Evolutionary conservation across 2,797 vertebrate species (phyloP).

Genomic region (Sebastes ruberrimus): DNA sequence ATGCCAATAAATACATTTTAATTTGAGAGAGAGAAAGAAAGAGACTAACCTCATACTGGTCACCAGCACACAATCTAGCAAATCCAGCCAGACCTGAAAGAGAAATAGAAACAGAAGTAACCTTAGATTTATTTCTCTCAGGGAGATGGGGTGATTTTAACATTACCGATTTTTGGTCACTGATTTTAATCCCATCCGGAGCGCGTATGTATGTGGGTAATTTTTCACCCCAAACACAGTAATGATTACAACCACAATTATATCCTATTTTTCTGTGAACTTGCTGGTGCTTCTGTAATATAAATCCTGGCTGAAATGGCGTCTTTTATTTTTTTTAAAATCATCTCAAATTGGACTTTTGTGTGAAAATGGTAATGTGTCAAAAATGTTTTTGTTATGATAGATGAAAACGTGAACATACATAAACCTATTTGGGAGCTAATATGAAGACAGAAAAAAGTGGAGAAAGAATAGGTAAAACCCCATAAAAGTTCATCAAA

Average conservation of each 20-base stretch:
- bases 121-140: not conserved
- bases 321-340: not conserved
- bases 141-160: too few species aligned
- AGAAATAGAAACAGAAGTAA: constrained; percentile 40
- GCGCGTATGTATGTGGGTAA: too few species aligned
- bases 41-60: constrained; percentile 93
- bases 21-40: not conserved
- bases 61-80: constrained; percentile 93
- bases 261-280: not conserved
- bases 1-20: not conserved
- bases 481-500: too few species aligned
- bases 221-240: not conserved
- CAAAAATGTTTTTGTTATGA: not conserved
- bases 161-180: too few species aligned
- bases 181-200: not conserved
- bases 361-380: not conserved
- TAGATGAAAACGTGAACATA: too few species aligned
- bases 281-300: not conserved
- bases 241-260: not conserved
- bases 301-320: not conserved
- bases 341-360: not conserved
- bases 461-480: too few species aligned
- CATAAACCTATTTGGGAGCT: too few species aligned
- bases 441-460: too few species aligned
- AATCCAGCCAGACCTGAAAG: constrained; percentile 94